Percentiles rank a stretch among this genome's conserved stretches.
Evolutionary conservation across 2,888 invertebrate species (phyloP).

Genomic region (Drosophila macrospina): DNA sequence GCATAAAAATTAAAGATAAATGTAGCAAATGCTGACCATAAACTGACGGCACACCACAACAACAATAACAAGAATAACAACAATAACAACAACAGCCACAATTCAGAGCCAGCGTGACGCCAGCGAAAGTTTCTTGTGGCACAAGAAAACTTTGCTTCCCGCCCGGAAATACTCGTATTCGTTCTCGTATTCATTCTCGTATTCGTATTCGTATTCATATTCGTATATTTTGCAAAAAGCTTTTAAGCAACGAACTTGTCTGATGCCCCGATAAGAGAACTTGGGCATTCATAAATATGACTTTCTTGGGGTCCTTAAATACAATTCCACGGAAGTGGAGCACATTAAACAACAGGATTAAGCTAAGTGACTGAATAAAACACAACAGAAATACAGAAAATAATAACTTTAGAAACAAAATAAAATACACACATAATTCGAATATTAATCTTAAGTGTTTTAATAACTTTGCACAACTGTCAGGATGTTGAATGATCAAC

Average conservation of each 20-base stretch:
- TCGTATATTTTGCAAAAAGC: conserved; percentile 38
- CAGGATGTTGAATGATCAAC: background rate
- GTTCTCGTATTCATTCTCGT: conserved; percentile 5
- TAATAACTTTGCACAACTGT: conserved; percentile 1
- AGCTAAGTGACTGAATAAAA: conserved; percentile 62
- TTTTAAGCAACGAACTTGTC: conserved; percentile 54
- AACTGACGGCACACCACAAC: conserved; percentile 36
- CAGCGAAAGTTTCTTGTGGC: conserved; percentile 26
- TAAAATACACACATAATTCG: conserved; percentile 1
- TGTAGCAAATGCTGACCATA: conserved; percentile 60
- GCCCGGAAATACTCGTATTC: conserved; percentile 41
- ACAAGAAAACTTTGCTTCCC: conserved; percentile 25
- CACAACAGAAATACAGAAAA: background rate
- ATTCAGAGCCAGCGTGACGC: conserved; percentile 50
- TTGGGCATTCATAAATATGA: conserved; percentile 56
- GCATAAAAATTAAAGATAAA: conserved; percentile 78
- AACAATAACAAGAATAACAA: background rate
- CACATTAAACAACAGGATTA: conserved; percentile 73
- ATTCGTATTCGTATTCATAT: background rate
- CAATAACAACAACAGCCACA: conserved; percentile 7
- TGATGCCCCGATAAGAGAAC: conserved; percentile 41
- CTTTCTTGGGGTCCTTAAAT: conserved; percentile 38
- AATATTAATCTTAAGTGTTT: conserved; percentile 34
- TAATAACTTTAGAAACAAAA: background rate
- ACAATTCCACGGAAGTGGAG: conserved; percentile 54